These are phyloP conservation scores for Petaurus breviceps DNA, from an alignment of 2,113 vertebrate species.

Conservation along the genomic window DNA sequence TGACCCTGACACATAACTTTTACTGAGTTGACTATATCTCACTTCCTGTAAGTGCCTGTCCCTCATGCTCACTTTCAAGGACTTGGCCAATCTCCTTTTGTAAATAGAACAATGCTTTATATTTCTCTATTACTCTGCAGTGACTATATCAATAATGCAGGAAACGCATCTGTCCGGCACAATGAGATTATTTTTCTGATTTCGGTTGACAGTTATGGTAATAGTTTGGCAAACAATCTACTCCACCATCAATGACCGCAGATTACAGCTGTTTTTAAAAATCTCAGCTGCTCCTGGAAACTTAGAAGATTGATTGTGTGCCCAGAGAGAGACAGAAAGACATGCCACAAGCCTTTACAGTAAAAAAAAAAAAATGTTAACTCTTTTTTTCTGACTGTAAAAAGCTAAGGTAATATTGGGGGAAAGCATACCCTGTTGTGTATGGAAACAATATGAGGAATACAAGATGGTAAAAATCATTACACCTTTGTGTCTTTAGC, in stretches of 20 bases:
- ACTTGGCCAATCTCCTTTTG: slow-evolving; percentile 98
- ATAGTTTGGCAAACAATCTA: slow-evolving; percentile 99
- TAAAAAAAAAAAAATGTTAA: slow-evolving; percentile 84
- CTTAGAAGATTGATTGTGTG: slow-evolving; percentile 92
- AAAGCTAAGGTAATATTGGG: slow-evolving; percentile 9
- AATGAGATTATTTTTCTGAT: slow-evolving; percentile 99
- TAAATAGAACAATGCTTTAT: slow-evolving; percentile 99
- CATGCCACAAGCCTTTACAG: slow-evolving; percentile 86
- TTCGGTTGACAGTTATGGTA: slow-evolving; percentile 99
- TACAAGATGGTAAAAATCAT: background rate
- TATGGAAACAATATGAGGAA: slow-evolving; percentile 44
- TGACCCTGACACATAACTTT: slow-evolving; percentile 92
- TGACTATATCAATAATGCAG: slow-evolving; percentile 99
- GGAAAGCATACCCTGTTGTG: background rate
- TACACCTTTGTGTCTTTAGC: fast-evolving
- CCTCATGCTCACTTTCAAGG: slow-evolving; percentile 95
- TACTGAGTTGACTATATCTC: slow-evolving; percentile 95
- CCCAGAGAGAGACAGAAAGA: slow-evolving; percentile 88
- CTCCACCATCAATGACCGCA: slow-evolving; percentile 93
- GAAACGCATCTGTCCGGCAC: slow-evolving; percentile 95
- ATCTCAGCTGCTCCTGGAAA: slow-evolving; percentile 89
- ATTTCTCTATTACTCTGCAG: slow-evolving; percentile 95
- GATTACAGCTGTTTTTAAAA: slow-evolving; percentile 98
- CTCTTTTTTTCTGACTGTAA: slow-evolving; percentile 77
- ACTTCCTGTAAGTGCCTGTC: slow-evolving; percentile 97